A percentile compares a stretch with the other conserved stretches of the same genome.
Conservation (phyloP, 1,140 invertebrate genomes). For the Drosophila parvula region DNA sequence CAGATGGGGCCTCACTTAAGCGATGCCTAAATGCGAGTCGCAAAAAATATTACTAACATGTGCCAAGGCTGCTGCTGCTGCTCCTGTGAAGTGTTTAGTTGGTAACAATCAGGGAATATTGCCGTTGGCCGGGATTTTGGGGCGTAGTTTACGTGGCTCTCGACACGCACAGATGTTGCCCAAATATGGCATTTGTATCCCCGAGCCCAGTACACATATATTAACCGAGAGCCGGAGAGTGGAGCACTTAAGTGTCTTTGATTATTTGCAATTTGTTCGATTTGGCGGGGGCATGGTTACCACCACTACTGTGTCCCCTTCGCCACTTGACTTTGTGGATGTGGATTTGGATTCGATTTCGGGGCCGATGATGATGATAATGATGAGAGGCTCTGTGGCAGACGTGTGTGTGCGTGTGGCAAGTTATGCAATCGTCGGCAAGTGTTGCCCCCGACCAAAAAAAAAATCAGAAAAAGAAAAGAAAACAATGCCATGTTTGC, state of each 20-base stretch:
- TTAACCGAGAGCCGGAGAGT: constrained; percentile 35
- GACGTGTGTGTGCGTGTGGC: constrained; percentile 21
- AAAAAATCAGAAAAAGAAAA: constrained; percentile 9
- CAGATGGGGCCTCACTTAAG: constrained; percentile 33
- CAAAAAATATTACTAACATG: constrained; percentile 46
- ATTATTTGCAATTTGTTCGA: constrained; percentile 77
- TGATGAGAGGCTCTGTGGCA: constrained; percentile 36
- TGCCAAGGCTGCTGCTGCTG: background rate
- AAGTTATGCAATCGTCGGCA: constrained; percentile 67
- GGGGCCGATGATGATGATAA: constrained; percentile 26
- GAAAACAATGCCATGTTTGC: constrained; percentile 49
- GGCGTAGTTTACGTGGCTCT: constrained; percentile 57
- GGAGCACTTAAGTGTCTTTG: constrained; percentile 70
- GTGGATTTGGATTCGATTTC: constrained; percentile 11
- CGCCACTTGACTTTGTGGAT: constrained; percentile 54
- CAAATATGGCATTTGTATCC: constrained; percentile 49
- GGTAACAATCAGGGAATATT: constrained; percentile 72
- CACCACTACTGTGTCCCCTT: constrained; percentile 37
- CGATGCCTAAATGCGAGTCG: constrained; percentile 22
- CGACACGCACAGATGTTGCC: constrained; percentile 31
- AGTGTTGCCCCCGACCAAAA: background rate
- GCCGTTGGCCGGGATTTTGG: constrained; percentile 47
- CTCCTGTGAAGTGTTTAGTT: constrained; percentile 33
- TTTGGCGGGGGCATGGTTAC: constrained; percentile 30
- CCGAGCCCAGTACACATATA: constrained; percentile 44